Evolutionary conservation across 2,113 vertebrate species (phyloP).

Genomic region (Dolichotis patagonum): DNA sequence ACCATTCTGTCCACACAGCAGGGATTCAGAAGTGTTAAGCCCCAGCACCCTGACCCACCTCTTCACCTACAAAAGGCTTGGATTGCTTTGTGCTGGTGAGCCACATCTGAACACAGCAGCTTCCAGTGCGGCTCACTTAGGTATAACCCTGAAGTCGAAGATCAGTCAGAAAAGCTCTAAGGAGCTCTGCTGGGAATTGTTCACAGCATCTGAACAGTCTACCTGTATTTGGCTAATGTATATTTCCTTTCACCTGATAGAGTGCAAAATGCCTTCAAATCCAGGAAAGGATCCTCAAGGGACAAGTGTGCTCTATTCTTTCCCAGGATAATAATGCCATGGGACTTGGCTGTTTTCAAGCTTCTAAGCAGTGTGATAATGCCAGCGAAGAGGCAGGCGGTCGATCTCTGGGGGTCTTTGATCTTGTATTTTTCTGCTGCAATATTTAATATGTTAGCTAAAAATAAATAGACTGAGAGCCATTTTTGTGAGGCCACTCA

Average conservation of each 20-base stretch:
- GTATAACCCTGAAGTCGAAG: constrained; percentile 39
- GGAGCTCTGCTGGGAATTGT: constrained; percentile 47
- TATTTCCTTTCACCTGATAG: constrained; percentile 59
- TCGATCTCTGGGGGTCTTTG: constrained; percentile 41
- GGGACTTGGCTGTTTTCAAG: constrained; percentile 15
- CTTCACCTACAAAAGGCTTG: neutral
- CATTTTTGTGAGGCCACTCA: constrained; percentile 36
- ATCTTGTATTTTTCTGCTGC: constrained; percentile 56
- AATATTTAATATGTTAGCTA: constrained; percentile 59
- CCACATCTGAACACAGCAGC: neutral
- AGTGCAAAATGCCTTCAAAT: constrained; percentile 54
- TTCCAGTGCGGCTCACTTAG: neutral
- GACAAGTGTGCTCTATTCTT: neutral
- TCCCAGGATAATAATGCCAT: neutral
- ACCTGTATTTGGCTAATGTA: constrained; percentile 64
- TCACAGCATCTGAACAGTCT: constrained; percentile 36
- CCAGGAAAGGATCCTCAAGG: constrained; percentile 38
- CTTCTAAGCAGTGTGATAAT: constrained; percentile 29
- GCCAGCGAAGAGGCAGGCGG: constrained; percentile 14
- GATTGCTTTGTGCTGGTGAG: neutral
- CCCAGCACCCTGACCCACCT: neutral
- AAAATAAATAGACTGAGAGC: constrained; percentile 49
- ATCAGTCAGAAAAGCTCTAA: constrained; percentile 60
- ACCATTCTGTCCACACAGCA: neutral
- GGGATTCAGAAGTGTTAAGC: neutral